Conservation (phyloP, 1,140 invertebrate species). For the Eriocheir sinensis region DNA sequence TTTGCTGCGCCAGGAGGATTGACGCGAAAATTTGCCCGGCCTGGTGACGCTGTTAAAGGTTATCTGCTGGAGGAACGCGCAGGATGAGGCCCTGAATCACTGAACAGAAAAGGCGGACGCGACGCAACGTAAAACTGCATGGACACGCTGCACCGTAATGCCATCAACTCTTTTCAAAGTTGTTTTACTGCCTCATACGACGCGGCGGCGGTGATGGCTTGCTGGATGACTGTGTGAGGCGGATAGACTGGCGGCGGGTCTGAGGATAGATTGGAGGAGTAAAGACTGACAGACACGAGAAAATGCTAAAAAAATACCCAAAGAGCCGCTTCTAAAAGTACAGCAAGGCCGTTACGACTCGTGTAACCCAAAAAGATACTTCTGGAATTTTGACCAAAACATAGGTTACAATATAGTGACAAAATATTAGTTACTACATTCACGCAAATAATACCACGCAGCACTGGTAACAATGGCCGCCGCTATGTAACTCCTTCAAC, state of each 20-base stretch:
- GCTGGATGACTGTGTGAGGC: neutral
- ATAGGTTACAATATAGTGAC: too few species aligned
- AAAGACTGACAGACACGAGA: neutral
- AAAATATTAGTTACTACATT: too few species aligned
- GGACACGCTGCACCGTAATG: neutral
- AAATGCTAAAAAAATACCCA: neutral
- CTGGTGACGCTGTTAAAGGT: neutral
- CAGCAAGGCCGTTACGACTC: too few species aligned
- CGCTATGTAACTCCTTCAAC: too few species aligned
- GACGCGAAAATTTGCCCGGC: neutral
- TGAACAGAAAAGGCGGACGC: neutral
- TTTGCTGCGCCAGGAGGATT: neutral
- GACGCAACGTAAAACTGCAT: neutral
- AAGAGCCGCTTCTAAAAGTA: too few species aligned
- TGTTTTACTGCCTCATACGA: neutral
- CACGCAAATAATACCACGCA: too few species aligned
- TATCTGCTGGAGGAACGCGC: neutral
- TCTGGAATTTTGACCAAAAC: too few species aligned
- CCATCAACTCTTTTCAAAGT: neutral
- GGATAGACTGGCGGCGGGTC: neutral
- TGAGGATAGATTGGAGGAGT: neutral
- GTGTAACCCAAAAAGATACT: too few species aligned
- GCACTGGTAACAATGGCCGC: too few species aligned
- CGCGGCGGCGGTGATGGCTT: neutral
- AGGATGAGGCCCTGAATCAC: neutral